Percentiles rank a stretch among this genome's conserved stretches.
These are phyloP conservation scores for Eucidaris tribuloides DNA, from an alignment of 35 echinoderm and acorn worm species.

Conservation along the genomic window DNA sequence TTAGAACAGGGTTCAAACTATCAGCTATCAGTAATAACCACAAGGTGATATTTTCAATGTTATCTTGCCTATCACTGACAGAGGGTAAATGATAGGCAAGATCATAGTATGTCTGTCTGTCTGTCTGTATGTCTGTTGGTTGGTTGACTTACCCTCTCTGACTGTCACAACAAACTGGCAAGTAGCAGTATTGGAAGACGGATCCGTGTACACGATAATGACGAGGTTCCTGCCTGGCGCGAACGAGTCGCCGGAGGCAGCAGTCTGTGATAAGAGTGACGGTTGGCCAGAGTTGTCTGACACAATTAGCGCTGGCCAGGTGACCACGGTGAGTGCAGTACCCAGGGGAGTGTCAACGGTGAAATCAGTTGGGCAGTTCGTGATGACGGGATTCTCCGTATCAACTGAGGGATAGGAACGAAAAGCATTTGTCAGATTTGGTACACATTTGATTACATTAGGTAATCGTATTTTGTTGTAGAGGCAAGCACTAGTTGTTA, in stretches of 20 bases:
- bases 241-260: conserved; percentile 36
- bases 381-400: conserved; percentile 43
- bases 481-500: no score
- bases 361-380: conserved; percentile 33
- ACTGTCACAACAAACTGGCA: conserved; percentile 25
- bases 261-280: not conserved
- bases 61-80: no score
- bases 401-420: conserved; percentile 8
- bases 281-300: conserved; percentile 22
- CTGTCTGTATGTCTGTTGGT: no score
- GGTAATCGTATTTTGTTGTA: no score
- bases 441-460: no score
- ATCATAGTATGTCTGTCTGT: no score
- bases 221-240: not conserved
- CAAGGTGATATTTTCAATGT: no score
- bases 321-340: not conserved
- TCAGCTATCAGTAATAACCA: no score
- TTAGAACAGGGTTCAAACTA: no score
- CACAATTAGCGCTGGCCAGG: not conserved
- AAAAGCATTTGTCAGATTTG: no score
- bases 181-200: conserved; percentile 1
- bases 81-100: no score
- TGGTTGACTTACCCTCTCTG: conserved; percentile 19
- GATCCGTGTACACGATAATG: conserved; percentile 22
- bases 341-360: conserved; percentile 16